Percentiles rank a stretch among this genome's conserved stretches.
phyloP scores from a whole-genome alignment of 2,113 vertebrate genomes.

The Stictonetta naevosa region DNA sequence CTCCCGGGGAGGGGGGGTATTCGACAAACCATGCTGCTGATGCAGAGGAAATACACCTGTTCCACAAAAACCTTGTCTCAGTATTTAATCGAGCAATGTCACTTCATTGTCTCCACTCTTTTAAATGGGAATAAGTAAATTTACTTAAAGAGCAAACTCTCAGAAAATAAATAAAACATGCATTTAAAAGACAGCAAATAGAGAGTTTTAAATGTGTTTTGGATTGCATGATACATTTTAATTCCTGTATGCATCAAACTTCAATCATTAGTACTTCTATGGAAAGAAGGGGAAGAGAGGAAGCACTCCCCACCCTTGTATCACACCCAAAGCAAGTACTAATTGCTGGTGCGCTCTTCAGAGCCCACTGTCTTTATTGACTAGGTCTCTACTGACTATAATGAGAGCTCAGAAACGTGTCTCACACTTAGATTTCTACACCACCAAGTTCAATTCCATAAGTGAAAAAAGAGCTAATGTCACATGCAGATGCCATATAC shows the following conservation, averaged over 20 bases:
- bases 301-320: background rate
- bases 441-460: background rate
- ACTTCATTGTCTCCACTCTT: background rate
- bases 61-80: background rate
- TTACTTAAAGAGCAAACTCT: background rate
- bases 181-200: background rate
- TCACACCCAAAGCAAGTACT: background rate
- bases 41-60: fast-evolving
- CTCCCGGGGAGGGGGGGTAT: no score
- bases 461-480: background rate
- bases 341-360: background rate
- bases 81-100: background rate
- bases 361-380: background rate
- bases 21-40: background rate
- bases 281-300: background rate
- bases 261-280: background rate
- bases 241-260: background rate
- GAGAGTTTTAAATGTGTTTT: background rate
- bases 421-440: background rate
- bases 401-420: background rate
- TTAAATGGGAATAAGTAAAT: background rate
- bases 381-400: background rate
- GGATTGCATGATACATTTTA: background rate
- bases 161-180: background rate
- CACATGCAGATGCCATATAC: background rate